Conservation (phyloP, 2,888 invertebrate species). For the Erpobdella octoculata region DNA sequence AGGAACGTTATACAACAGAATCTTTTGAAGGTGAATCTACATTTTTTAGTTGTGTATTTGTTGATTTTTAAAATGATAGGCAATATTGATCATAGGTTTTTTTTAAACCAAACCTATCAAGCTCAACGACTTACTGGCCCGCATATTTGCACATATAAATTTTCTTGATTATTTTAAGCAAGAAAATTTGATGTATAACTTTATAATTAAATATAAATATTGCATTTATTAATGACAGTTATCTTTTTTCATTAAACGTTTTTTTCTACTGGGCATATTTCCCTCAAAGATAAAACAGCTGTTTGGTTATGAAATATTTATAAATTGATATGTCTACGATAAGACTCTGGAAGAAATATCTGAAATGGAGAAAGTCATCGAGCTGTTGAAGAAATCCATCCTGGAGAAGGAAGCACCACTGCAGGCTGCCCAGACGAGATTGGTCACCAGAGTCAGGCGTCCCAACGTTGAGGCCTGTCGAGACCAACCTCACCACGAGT, state of each 20-base stretch:
- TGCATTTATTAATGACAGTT: too few relatives aligned
- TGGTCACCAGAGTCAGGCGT: conserved; percentile 79
- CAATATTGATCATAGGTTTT: too few relatives aligned
- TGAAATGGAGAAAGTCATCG: conserved; percentile 82
- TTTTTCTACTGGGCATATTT: not conserved
- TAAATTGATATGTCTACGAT: too few relatives aligned
- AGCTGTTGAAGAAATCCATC: conserved; percentile 77
- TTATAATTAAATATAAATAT: too few relatives aligned
- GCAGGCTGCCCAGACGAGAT: conserved; percentile 66
- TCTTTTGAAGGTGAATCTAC: conserved; percentile 46
- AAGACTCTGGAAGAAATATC: conserved; percentile 85
- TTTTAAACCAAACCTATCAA: too few relatives aligned
- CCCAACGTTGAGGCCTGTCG: conserved; percentile 82
- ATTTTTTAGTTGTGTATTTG: not conserved
- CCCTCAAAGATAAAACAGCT: too few relatives aligned
- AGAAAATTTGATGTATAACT: too few relatives aligned
- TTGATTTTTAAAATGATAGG: not conserved
- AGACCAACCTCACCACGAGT: conserved; percentile 75
- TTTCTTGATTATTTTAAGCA: too few relatives aligned
- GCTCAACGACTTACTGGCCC: too few relatives aligned
- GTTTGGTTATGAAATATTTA: too few relatives aligned
- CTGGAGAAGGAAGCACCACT: conserved; percentile 65
- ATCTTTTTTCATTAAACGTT: too few relatives aligned
- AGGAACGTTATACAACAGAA: conserved; percentile 52
- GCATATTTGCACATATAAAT: too few relatives aligned